Percentiles rank a stretch among this genome's conserved stretches.
These are phyloP conservation scores for Muschampia plurimacula DNA, from an alignment of 2,888 invertebrate species.

Conservation along the genomic window DNA sequence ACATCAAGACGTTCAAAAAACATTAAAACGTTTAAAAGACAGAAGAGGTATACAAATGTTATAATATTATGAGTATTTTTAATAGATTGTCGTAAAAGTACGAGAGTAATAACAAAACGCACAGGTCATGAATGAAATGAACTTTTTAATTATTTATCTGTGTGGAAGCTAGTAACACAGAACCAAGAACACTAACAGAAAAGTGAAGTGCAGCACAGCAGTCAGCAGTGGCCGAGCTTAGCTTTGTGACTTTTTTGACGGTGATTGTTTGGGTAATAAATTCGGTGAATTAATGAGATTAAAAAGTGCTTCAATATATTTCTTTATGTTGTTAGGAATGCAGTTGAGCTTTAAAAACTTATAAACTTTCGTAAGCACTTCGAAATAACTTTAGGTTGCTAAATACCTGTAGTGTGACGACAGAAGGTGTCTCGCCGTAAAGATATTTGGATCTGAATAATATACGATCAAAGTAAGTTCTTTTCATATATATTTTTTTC, in stretches of 20 bases:
- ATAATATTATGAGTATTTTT: no score
- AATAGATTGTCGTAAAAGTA: no score
- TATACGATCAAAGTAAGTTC: not conserved
- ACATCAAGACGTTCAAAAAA: no score
- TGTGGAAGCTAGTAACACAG: no score
- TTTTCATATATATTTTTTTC: not conserved
- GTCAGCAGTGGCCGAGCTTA: no score
- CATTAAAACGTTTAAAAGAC: no score
- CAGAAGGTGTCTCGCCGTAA: not conserved
- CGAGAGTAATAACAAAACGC: no score
- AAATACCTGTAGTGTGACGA: not conserved
- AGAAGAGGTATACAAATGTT: no score
- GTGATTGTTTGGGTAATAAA: not conserved
- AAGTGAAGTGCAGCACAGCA: no score
- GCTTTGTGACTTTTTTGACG: not conserved
- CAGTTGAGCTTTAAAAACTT: not conserved
- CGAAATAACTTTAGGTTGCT: not conserved
- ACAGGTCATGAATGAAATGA: no score
- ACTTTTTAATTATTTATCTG: no score
- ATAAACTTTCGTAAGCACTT: not conserved
- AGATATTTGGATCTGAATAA: not conserved
- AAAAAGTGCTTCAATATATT: not conserved
- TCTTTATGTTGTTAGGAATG: not conserved
- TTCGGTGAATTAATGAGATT: not conserved
- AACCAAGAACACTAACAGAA: no score